Evolutionary conservation across 2,888 invertebrate species (phyloP).

Genomic region (Smittia aterrima): DNA sequence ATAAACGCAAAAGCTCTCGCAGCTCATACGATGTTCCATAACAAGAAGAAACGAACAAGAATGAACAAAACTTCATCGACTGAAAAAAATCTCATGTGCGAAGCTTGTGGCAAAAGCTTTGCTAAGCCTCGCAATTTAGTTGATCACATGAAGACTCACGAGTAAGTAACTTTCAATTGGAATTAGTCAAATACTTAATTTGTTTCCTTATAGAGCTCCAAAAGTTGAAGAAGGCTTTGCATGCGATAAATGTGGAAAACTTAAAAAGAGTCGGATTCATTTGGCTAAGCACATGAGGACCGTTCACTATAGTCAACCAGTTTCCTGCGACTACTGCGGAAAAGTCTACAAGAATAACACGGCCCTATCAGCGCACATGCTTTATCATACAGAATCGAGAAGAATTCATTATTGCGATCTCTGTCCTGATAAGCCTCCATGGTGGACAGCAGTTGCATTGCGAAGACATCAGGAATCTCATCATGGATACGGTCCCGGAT

Average conservation of each 20-base stretch:
- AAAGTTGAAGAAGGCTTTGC: not conserved
- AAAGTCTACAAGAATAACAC: not conserved
- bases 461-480: conserved; percentile 28
- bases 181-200: too few relatives aligned
- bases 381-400: conserved; percentile 15
- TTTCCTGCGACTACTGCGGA: not conserved
- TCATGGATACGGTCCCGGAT: not conserved
- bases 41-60: not conserved
- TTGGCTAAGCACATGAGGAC: not conserved
- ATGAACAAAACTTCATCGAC: too few relatives aligned
- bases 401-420: conserved; percentile 17
- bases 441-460: conserved; percentile 6
- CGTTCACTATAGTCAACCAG: not conserved
- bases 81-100: not conserved
- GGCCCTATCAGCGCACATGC: not conserved
- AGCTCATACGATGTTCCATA: not conserved
- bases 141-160: not conserved
- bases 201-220: too few relatives aligned
- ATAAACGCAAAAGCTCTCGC: not conserved
- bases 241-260: not conserved
- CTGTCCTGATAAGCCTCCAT: conserved; percentile 16
- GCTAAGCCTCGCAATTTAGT: not conserved
- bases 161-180: too few relatives aligned
- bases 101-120: not conserved
- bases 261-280: not conserved